Base-by-base conservation (phyloP, 2,797 vertebrate genomes). In the Paramormyrops hopkinsi region DNA sequence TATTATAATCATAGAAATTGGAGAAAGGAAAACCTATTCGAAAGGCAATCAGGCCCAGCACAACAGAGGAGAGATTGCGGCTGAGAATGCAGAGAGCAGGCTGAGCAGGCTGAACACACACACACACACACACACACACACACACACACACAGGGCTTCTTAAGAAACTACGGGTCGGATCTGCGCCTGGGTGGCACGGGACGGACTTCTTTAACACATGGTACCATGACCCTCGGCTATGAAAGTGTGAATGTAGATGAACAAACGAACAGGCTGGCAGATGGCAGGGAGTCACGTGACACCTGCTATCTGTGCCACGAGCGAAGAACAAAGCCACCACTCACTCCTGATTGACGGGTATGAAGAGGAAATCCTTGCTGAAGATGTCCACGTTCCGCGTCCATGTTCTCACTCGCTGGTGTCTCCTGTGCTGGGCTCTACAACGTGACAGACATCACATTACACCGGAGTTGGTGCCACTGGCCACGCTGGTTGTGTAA, bases 341-440 rank as follows among this genome's bases (percentile, higher is more conserved):
- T 97, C 95, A 99, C 98, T 97, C 97, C 89, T 99, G 97, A 93
- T 99, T 99, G 91, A 99, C 97, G 84, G 98, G 98, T 85, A 99
- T 97, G 92, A 99, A 99, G 90, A 99, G 96, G 91, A 97, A 99
- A 95, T 99, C 97, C 93, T 99, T 99, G 94, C 89, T 96, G 94
- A 99, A 99, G 87, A 99, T 97, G 93, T 98, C 98, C 79, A 98
- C 95, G 51, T 97, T 95, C 22, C 98, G 96, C n/a, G 98, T 99
- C 98, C 98, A 99, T 0, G 97, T 99, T 95, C 95, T 97, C 89
- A 99, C 98, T 93, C 98, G 96, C 92, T 95, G 97, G 91, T 99
- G 98, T 90, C 98, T 95, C 93, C 94, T 94, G 89, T 97, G 95
- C 2, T 96, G 95, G 0, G 91, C 92, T 37, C 98, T 99, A 92